These are phyloP conservation scores for Meteorus sp. DNA, from an alignment of 1,140 invertebrate genomes.

Conservation along the genomic window DNA sequence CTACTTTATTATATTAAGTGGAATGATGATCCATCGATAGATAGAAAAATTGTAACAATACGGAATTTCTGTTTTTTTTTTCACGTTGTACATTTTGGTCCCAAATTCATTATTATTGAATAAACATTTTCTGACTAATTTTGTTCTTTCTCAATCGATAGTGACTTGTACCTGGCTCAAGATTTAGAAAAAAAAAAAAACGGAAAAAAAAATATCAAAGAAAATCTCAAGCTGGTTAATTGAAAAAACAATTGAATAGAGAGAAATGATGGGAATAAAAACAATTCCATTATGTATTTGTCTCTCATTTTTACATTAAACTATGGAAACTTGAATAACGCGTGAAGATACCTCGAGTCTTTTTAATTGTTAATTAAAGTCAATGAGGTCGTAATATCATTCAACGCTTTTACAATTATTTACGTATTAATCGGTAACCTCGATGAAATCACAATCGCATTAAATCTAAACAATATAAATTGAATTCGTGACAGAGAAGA, in stretches of 20 bases:
- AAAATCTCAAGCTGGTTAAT: no score
- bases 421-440: conserved; percentile 57
- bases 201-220: no score
- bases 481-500: no score
- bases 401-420: conserved; percentile 29
- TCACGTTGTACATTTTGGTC: conserved; percentile 14
- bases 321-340: conserved; percentile 7
- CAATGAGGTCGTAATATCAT: background rate
- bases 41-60: background rate
- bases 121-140: conserved; percentile 5
- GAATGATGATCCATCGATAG: conserved; percentile 28
- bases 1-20: conserved; percentile 35
- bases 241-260: no score
- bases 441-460: conserved; percentile 56
- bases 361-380: background rate
- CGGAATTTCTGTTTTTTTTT: conserved; percentile 1
- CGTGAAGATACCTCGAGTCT: background rate
- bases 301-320: background rate
- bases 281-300: no score
- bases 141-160: background rate
- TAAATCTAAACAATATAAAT: conserved; percentile 37
- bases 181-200: no score
- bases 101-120: conserved; percentile 13
- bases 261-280: no score
- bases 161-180: background rate